phyloP scores from a whole-genome alignment of 92 coral and sea anemone genomes.

The Plumapathes pennacea region DNA sequence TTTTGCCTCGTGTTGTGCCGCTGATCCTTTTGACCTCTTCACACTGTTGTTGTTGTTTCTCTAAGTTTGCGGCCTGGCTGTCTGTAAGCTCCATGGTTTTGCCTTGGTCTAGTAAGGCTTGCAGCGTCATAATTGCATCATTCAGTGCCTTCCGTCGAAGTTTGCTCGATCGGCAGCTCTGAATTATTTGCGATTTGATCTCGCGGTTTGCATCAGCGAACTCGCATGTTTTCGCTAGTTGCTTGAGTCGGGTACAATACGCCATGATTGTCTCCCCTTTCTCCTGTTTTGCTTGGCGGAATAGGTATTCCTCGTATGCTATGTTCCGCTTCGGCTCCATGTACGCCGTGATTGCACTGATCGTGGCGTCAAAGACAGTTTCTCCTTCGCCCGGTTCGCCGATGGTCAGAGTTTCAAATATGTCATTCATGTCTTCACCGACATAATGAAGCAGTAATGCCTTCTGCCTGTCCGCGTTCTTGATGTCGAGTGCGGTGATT shows the following conservation, averaged over 20 bases:
- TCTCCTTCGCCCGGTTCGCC: slow-evolving; percentile 30
- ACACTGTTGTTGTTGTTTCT: not conserved
- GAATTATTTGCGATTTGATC: slow-evolving; percentile 53
- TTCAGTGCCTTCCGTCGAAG: slow-evolving; percentile 42
- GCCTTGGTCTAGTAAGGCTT: slow-evolving; percentile 14
- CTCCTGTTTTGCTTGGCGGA: slow-evolving; percentile 51
- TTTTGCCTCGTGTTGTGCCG: not conserved
- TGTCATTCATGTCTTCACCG: slow-evolving; percentile 49
- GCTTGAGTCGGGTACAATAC: slow-evolving; percentile 28
- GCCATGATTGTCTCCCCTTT: slow-evolving; percentile 11
- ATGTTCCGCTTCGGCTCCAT: slow-evolving; percentile 41
- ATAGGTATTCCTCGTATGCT: slow-evolving; percentile 47
- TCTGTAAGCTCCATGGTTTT: slow-evolving; percentile 36
- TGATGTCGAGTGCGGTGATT: slow-evolving; percentile 24
- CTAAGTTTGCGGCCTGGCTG: slow-evolving; percentile 22
- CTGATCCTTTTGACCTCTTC: not conserved
- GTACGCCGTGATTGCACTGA: slow-evolving; percentile 26
- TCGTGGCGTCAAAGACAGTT: slow-evolving; percentile 25
- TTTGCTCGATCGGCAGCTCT: slow-evolving; percentile 22
- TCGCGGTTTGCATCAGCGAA: slow-evolving; percentile 48
- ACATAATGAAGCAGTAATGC: slow-evolving; percentile 41
- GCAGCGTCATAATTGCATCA: slow-evolving; percentile 11
- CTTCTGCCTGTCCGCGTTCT: slow-evolving; percentile 12
- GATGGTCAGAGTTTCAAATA: slow-evolving; percentile 19
- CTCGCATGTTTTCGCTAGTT: slow-evolving; percentile 34